Evolutionary conservation across 2,797 vertebrate genomes (phyloP), one percentile per base, ranked within the genome.

Genomic region (Mycteria americana): DNA sequence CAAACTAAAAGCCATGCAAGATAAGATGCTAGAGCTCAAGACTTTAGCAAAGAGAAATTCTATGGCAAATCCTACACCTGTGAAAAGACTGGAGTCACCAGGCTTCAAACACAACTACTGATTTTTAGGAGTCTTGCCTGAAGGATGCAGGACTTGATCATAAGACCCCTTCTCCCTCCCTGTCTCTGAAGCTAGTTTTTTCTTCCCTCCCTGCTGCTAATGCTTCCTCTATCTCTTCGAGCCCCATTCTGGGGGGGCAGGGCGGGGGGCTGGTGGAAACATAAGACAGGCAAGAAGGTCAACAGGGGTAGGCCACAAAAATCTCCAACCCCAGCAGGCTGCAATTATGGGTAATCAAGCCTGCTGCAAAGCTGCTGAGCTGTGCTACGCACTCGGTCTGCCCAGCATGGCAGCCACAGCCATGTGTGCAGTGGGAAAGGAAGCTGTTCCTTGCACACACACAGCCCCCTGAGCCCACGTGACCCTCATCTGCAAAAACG

Each of bases 341-440:
- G 43, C 79, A 94, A 93, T 96, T 96, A 85, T n/a, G 82, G 89
- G 39, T 30, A 75, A 69, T 65, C 3, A 54, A 82, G 73, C 67
- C 59, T 83, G 60, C 85, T 93, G 84, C 78, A 78, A 93, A 94
- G 81, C 84, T 96, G 96, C 93, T 94, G 93, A 95, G 86, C 93
- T 92, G 54, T 88, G 70, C 63, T 87, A 21, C 1, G 13, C 18
- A 1, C 31, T 69, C 67, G 2, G 17, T 45, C 33, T 73, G 50
- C 85, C 35, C 25, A 33, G 73, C 65, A 62, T 1, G 54, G 79
- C 76, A 84, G 54, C 53, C 84, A 16, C 78, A 91, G 81, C 54
- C 56, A 50, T 12, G 16, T 2, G 19, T 63, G 54, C 50, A 6
- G 13, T 11, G 65, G 76, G 27, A 54, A 43, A 79, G 39, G 43